Evolutionary conservation across 2,113 vertebrate species (phyloP).

Genomic region (Chionomys nivalis): DNA sequence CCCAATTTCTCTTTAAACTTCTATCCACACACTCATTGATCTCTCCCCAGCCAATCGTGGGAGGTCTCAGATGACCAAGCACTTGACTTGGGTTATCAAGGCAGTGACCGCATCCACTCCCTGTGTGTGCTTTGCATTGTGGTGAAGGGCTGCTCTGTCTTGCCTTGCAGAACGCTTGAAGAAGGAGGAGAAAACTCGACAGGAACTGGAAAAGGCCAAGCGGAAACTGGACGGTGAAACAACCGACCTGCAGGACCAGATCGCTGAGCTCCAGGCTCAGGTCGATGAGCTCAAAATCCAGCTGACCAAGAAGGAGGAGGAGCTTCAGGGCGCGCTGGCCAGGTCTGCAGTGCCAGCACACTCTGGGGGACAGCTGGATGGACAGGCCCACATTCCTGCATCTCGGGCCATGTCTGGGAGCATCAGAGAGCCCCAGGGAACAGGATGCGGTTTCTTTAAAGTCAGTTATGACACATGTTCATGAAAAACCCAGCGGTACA

Average conservation of each 20-base stretch:
- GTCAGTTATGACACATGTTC: background rate
- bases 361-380: background rate
- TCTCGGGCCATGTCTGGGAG: background rate
- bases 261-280: constrained; percentile 96
- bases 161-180: constrained; percentile 93
- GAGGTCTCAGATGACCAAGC: background rate
- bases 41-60: background rate
- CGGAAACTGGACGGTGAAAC: constrained; percentile 97
- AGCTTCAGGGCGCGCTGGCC: constrained; percentile 93
- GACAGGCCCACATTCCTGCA: background rate
- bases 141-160: constrained; percentile 9
- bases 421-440: accelerated
- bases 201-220: constrained; percentile 98
- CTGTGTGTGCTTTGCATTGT: too few species aligned
- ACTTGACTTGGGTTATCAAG: background rate
- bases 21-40: too few species aligned
- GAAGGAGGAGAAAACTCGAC: constrained; percentile 98
- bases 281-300: constrained; percentile 97
- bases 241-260: constrained; percentile 98
- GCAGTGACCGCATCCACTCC: background rate
- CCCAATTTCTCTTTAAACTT: background rate
- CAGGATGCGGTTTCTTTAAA: too few species aligned
- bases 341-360: constrained; percentile 84
- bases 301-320: constrained; percentile 97
- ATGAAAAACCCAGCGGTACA: background rate